Percentiles rank a stretch among this genome's conserved stretches.
phyloP scores from a whole-genome alignment of 1,140 invertebrate species.

The Scylla paramamosain region DNA sequence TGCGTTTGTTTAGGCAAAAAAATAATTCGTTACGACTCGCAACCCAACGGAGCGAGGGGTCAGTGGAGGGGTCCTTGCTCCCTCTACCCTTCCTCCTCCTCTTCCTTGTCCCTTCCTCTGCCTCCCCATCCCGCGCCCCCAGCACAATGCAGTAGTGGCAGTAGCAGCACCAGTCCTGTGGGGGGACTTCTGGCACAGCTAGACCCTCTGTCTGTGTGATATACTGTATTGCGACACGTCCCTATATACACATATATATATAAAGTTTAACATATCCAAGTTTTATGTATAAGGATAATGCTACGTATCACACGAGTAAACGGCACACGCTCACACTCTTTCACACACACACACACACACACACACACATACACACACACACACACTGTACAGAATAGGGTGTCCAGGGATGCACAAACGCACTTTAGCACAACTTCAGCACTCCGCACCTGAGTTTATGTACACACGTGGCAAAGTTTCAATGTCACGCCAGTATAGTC shows the following conservation, averaged over 20 bases:
- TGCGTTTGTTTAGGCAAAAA: slow-evolving; percentile 63
- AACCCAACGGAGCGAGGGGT: slow-evolving; percentile 21
- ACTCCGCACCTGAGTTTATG: background rate
- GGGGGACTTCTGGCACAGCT: background rate
- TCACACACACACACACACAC: background rate
- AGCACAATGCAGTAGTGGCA: background rate
- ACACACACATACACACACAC: slow-evolving; percentile 28
- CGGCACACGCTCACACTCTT: background rate
- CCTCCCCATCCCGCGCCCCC: background rate
- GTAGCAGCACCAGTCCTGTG: background rate
- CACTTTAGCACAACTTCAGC: slow-evolving; percentile 25
- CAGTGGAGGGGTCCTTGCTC: background rate
- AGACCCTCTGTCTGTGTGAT: background rate
- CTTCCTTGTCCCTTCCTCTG: background rate
- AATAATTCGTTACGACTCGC: slow-evolving; percentile 53
- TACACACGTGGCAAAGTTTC: background rate
- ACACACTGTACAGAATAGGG: background rate
- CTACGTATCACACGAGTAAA: background rate
- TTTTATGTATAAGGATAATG: background rate
- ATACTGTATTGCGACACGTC: background rate
- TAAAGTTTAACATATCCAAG: slow-evolving; percentile 15
- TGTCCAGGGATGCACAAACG: background rate
- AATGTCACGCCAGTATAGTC: background rate
- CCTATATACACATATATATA: background rate
- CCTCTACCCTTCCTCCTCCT: background rate